phyloP scores from a whole-genome alignment of 2,113 vertebrate species.

The Clupea harengus region DNA sequence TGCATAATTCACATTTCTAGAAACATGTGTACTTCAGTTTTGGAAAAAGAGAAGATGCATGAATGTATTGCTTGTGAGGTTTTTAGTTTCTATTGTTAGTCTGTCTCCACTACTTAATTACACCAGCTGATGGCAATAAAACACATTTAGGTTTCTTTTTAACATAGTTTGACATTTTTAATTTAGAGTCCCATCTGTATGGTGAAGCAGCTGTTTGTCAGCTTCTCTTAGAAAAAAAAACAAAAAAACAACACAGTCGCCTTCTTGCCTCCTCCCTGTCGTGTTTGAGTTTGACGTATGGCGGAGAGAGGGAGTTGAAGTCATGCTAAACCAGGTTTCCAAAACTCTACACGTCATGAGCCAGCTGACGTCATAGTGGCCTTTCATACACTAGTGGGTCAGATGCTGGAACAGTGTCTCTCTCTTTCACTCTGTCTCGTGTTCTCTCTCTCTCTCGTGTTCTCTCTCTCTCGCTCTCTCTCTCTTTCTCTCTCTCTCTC shows the following conservation, averaged over 20 bases:
- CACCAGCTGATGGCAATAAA: neutral
- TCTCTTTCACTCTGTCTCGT: neutral
- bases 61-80: neutral
- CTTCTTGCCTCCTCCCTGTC: neutral
- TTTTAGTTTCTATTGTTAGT: neutral
- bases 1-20: neutral
- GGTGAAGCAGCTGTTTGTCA: neutral
- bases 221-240: neutral
- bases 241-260: neutral
- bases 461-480: neutral
- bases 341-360: conserved; percentile 17
- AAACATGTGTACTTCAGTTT: neutral
- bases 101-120: neutral
- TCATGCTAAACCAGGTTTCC: neutral
- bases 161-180: neutral
- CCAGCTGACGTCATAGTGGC: conserved; percentile 24
- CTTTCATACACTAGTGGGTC: conserved; percentile 23
- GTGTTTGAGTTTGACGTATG: neutral
- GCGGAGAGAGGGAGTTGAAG: neutral
- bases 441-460: neutral
- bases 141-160: neutral
- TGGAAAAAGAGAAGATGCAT: neutral
- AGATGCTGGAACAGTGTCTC: neutral
- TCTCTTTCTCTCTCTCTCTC: neutral
- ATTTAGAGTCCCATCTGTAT: neutral